phyloP scores from a whole-genome alignment of 2,797 vertebrate genomes.

The Stomatorhinus walkeri region DNA sequence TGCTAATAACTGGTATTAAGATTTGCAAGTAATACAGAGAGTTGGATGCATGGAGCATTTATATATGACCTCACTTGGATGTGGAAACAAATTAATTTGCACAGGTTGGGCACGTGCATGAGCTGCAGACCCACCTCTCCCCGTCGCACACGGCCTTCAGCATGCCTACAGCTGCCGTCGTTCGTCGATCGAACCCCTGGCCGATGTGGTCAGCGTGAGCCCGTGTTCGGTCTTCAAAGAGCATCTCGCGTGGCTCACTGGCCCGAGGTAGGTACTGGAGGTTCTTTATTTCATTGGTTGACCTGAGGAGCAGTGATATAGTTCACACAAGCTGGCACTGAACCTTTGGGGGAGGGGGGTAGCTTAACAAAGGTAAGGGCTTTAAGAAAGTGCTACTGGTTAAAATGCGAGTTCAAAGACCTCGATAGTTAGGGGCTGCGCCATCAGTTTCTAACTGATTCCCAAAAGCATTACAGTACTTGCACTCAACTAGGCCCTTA shows the following conservation, averaged over 20 bases:
- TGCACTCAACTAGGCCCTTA: not conserved
- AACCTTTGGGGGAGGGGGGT: not conserved
- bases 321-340: not conserved
- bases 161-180: constrained; percentile 94
- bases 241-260: constrained; percentile 93
- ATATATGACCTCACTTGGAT: not conserved
- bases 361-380: not conserved
- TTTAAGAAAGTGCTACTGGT: not conserved
- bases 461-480: not conserved
- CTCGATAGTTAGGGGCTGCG: not conserved
- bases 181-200: constrained; percentile 91
- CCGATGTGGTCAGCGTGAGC: constrained; percentile 97
- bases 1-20: not conserved
- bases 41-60: not conserved
- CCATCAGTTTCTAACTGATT: not conserved
- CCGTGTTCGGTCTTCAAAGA: constrained; percentile 92
- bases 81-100: not conserved
- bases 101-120: not conserved
- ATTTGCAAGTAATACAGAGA: not conserved
- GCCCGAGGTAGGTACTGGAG: constrained; percentile 95
- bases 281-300: constrained; percentile 98
- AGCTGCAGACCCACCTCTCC: constrained; percentile 65
- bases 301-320: constrained; percentile 54
- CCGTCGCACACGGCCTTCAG: constrained; percentile 83
- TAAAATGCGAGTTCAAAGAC: not conserved